These are phyloP conservation scores for Brachyopa scutellaris DNA, from an alignment of 2,888 invertebrate species.

Conservation along the genomic window DNA sequence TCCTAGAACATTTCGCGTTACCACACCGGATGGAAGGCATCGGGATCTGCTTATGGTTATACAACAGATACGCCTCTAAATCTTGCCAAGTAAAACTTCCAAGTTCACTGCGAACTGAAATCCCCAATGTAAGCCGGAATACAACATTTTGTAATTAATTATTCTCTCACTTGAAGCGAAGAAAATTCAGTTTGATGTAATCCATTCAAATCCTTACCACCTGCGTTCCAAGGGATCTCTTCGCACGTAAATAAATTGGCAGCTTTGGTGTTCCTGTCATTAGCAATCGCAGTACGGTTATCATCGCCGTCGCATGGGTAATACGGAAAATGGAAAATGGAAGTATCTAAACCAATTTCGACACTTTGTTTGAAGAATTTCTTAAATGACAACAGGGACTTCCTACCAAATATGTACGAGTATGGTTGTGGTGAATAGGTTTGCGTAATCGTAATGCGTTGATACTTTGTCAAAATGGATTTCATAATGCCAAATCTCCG, in stretches of 20 bases:
- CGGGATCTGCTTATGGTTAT: not conserved
- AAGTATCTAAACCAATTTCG: too few species aligned
- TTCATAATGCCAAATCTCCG: too few species aligned
- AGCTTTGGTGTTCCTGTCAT: constrained; percentile 4
- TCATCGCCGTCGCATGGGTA: not conserved
- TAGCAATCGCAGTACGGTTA: constrained; percentile 21
- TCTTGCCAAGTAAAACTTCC: not conserved
- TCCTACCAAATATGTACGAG: too few species aligned
- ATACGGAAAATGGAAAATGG: too few species aligned
- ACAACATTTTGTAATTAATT: constrained; percentile 41
- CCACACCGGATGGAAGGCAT: not conserved
- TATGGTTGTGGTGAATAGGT: too few species aligned
- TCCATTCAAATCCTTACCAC: constrained; percentile 40
- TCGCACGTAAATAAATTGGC: constrained; percentile 1
- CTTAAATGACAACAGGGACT: too few species aligned
- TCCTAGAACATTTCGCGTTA: constrained; percentile 5
- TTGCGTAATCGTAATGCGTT: too few species aligned
- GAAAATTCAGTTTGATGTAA: constrained; percentile 59
- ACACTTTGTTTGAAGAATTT: too few species aligned
- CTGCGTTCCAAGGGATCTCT: not conserved
- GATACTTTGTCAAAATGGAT: too few species aligned
- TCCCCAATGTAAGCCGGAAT: not conserved
- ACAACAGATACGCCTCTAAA: not conserved
- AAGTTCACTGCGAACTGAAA: constrained; percentile 1
- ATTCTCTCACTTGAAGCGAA: constrained; percentile 36